phyloP scores from a whole-genome alignment of 2,888 invertebrate genomes.

The Synergus itoensis region DNA sequence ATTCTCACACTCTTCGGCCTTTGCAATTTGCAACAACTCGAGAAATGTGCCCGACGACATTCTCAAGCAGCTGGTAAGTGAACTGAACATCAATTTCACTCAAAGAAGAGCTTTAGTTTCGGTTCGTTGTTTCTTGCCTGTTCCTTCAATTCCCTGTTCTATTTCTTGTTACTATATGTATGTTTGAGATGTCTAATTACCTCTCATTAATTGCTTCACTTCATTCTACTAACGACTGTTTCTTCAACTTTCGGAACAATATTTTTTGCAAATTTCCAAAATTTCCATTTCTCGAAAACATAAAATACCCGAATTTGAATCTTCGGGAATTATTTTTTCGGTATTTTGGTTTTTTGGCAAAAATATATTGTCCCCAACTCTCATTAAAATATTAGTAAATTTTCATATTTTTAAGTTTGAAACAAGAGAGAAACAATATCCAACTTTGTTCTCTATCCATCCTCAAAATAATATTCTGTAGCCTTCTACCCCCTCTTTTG shows the following conservation, averaged over 20 bases:
- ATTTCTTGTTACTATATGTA: neutral
- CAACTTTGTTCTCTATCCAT: no score
- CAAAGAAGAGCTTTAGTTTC: neutral
- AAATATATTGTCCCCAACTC: no score
- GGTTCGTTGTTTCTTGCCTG: slow-evolving; percentile 3
- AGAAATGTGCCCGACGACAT: slow-evolving; percentile 94
- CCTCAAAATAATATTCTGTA: no score
- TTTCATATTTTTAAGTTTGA: no score
- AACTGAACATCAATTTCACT: slow-evolving; percentile 35
- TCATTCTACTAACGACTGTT: neutral
- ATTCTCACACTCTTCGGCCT: slow-evolving; percentile 94
- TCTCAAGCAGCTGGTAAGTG: slow-evolving; percentile 81
- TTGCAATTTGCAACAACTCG: slow-evolving; percentile 90
- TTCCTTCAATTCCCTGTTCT: neutral
- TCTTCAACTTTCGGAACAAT: no score
- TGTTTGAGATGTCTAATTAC: neutral
- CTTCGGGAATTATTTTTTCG: no score
- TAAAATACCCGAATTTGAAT: no score
- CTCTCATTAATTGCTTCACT: neutral
- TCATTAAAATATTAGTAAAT: no score
- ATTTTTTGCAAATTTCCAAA: no score
- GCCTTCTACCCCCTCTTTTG: neutral
- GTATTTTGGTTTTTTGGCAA: no score
- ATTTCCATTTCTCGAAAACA: no score
- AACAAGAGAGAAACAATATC: no score